phyloP scores from a whole-genome alignment of 2,113 vertebrate genomes.

The Carettochelys insculpta region DNA sequence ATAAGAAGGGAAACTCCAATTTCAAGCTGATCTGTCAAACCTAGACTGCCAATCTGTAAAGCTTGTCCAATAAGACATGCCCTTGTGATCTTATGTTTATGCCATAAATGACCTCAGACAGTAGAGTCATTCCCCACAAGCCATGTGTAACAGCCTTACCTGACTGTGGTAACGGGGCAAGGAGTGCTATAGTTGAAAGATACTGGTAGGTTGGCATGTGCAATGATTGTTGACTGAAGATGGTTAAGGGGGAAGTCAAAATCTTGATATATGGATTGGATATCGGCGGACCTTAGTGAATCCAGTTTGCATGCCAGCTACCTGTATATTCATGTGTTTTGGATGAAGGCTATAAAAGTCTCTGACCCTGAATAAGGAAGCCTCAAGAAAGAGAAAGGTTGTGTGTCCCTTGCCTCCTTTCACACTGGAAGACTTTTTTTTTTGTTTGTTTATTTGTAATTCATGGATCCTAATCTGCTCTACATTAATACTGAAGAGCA shows the following conservation, averaged over 20 bases:
- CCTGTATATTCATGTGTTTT: not conserved
- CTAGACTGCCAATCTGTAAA: not conserved
- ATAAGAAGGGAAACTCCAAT: not conserved
- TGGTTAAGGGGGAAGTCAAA: not conserved
- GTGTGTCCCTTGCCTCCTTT: accelerated
- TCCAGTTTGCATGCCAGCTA: not conserved
- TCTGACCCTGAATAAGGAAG: not conserved
- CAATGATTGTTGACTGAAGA: not conserved
- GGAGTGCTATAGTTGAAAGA: not conserved
- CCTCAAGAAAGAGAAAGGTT: not conserved
- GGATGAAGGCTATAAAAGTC: not conserved
- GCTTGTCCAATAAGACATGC: not conserved
- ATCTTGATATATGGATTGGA: not conserved
- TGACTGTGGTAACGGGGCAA: not conserved
- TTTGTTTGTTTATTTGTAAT: no score
- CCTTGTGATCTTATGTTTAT: not conserved
- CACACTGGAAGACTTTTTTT: not conserved
- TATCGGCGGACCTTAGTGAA: not conserved
- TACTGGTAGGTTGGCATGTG: not conserved
- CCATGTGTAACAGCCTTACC: not conserved
- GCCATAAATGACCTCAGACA: not conserved
- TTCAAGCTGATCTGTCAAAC: not conserved
- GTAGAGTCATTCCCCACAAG: not conserved
- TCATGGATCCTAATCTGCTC: not conserved
- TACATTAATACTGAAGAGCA: not conserved